Conservation (phyloP, 2,797 vertebrate species). For the Rhinogobio ventralis region DNA sequence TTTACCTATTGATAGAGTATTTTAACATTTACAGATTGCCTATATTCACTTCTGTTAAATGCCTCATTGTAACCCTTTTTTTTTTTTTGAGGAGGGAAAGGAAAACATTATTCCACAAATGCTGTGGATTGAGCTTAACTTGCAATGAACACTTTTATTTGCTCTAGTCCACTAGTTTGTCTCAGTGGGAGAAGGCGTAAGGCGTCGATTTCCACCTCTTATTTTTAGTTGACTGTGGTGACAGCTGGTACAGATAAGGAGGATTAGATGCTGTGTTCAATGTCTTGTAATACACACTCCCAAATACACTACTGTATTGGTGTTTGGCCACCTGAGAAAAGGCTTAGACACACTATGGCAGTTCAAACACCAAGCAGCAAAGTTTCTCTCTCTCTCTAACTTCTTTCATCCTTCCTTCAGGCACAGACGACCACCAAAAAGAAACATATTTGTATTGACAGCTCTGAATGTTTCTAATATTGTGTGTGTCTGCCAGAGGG, state of each 20-base stretch:
- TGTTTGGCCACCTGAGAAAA: constrained; percentile 31
- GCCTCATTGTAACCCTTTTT: neutral
- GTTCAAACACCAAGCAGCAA: constrained; percentile 21
- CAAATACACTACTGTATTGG: constrained; percentile 35
- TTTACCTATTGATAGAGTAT: neutral
- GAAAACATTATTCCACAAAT: neutral
- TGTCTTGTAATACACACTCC: constrained; percentile 46
- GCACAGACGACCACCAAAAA: neutral
- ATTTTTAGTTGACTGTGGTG: constrained; percentile 49
- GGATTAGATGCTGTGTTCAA: constrained; percentile 55
- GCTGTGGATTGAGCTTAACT: neutral
- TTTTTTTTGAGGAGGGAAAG: neutral
- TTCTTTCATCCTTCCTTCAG: constrained; percentile 41
- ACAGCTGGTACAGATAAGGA: constrained; percentile 54
- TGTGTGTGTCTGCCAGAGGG: neutral
- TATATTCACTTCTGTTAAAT: neutral
- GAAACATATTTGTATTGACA: constrained; percentile 26
- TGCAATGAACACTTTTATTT: neutral
- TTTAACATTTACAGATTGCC: neutral
- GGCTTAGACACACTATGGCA: constrained; percentile 19
- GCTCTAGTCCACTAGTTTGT: constrained; percentile 11
- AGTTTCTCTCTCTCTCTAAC: constrained; percentile 13
- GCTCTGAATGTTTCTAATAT: constrained; percentile 45
- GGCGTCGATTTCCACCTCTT: neutral
- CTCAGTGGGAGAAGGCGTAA: constrained; percentile 3